Evolutionary conservation across 2,888 invertebrate species (phyloP), one percentile per base, ranked within the genome.

Genomic region (Drosophila testacea): DNA sequence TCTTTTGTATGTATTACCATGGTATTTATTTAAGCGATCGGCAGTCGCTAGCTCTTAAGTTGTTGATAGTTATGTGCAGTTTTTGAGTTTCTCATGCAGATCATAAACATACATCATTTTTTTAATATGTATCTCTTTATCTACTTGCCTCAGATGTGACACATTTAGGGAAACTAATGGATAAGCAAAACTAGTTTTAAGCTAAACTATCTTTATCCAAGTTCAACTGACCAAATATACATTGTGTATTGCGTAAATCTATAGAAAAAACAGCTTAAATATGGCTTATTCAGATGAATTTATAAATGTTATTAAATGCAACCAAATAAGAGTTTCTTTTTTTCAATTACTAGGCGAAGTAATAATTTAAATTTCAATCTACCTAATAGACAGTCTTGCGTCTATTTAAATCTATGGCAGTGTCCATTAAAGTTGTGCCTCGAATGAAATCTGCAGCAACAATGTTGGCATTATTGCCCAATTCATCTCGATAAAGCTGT

Each of bases 391-490:
- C 27, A 11, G 77, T 74, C 82, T 90, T 92, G 50, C 87, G 89
- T 39, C 70, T 79, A 82, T 93, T 92, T 74, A 89, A 88, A 48
- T 92, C 90, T 2, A 93, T 83, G 11, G 93, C 92, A 36, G 90
- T 90, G 34, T 94, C 94, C 55, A 95, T 93, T 38, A 95, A 91
- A 68, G 94, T 94, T 34, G 95, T 94, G 11, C 94, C 94, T 39
- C 94, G 92, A 74, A 94, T 94, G 81, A 94, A 95, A 91, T 95
- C 95, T 0, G 94, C 94, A 1, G 95, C 94, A 10, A 95, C 94
- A 68, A 95, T 94, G 85, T 95, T 95, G 2, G 94, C 94, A 52
- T 91, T 92, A 22, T 89, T 84, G 10, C 94, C 93, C 93, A 94
- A 93, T 54, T 91, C 90, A 48, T 94, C 94, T 4, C 90, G 86